A percentile compares a stretch with the other conserved stretches of the same genome.
Evolutionary conservation across 2,113 vertebrate species (phyloP).

Genomic region (Tetrao urogallus): DNA sequence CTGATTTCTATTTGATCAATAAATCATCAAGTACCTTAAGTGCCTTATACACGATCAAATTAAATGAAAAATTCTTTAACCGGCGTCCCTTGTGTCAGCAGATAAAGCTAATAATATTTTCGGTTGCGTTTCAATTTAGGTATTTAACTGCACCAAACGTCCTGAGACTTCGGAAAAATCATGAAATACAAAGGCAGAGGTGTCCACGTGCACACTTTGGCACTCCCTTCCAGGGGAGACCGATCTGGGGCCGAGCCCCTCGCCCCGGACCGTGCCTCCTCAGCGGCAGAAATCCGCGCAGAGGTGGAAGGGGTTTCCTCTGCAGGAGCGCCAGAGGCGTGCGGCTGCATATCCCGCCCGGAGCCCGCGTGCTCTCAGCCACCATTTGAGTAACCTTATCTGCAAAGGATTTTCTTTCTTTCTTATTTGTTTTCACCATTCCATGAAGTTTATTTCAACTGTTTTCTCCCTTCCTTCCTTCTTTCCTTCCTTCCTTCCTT

Average conservation of each 20-base stretch:
- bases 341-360: not conserved
- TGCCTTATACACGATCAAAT: constrained; percentile 81
- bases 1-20: constrained; percentile 84
- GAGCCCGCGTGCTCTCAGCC: not conserved
- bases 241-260: not conserved
- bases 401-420: constrained; percentile 44
- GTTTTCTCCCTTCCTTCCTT: not conserved
- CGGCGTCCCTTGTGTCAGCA: constrained; percentile 74
- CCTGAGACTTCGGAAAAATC: constrained; percentile 12
- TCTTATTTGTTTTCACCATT: constrained; percentile 62
- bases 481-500: not conserved
- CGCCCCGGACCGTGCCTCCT: not conserved
- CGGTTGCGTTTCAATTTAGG: constrained; percentile 74
- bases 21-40: constrained; percentile 84
- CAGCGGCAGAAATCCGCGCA: not conserved
- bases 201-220: not conserved
- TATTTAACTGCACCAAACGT: constrained; percentile 64
- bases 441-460: constrained; percentile 32
- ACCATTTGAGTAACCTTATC: constrained; percentile 53
- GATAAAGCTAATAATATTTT: constrained; percentile 79
- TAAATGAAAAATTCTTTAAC: constrained; percentile 85
- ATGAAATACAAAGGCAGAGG: not conserved
- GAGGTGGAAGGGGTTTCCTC: not conserved
- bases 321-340: not conserved
- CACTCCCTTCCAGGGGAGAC: not conserved